Evolutionary conservation across 2,888 invertebrate species (phyloP), one percentile per base, ranked within the genome.

Genomic region (Dilophus febrilis): DNA sequence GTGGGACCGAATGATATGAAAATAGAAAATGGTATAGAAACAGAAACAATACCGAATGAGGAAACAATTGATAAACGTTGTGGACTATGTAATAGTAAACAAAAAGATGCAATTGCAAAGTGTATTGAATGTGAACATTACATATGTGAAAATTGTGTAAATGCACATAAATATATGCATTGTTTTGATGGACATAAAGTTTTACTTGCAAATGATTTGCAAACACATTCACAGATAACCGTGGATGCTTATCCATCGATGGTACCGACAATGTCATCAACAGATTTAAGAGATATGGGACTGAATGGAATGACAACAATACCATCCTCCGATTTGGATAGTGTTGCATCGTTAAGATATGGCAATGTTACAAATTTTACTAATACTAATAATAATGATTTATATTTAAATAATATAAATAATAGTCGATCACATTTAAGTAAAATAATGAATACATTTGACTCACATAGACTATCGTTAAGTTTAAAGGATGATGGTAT

Each of bases 101-200:
- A 91, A 61, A 79, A 86, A 16, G 84, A 83, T 74, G 94, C 94
- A 36, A 87, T 92, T 42, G 92, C 92, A 45, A 84, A 88, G 59
- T 95, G 94, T 65, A 83, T 88, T 55, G 94, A 95, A 64, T 98
- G 97, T 65, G 85, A 86, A 55, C 91, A 91, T 60, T 88, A 85
- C 60, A 75, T 98, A 51, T 97, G 97, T 67, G 80, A 86, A 43
- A 91, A 92, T 63, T 97, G 97, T 74, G 90, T 91, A 54, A 92
- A 92, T 79, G 95, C 95, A 46, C 97, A 97, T 66, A 90, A 94
- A 66, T 92, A 87, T 63, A 95, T 97, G 94, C 92, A 94, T 64
- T 95, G 94, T 63, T 97, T 97, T 64, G 91, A 92, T 61, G 92
- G 91, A 46, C 94, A 95, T 64, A 78, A 90, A 42, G 90, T 94